Evolutionary conservation across 2,113 vertebrate genomes (phyloP), one percentile per base, ranked within the genome.

Genomic region (Aepyceros melampus): DNA sequence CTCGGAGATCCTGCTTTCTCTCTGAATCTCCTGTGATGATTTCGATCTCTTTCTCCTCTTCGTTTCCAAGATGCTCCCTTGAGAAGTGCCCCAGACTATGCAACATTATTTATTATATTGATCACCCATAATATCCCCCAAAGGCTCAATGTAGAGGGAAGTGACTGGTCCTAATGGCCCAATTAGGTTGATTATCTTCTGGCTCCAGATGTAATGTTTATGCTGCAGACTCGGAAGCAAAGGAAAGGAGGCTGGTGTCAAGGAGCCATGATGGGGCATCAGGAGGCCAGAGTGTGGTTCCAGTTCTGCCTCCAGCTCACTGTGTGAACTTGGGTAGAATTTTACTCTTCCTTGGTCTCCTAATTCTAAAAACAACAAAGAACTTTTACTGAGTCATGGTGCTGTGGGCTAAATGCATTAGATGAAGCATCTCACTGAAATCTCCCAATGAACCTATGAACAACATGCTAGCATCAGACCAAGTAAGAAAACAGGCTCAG

Each of bases 171-270:
- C 96, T 98, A 95, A 96, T 94, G 87, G 97, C 92, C 97, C 97
- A 95, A 92, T 97, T 98, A 97, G 47, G 96, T 96, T 98, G 96
- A 97, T 97, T 98, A 84, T 90, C 84, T 95, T 86, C 96, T 98
- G 97, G 91, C 95, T 97, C 74, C 92, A 82, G 94, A 90, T 90
- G 93, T 62, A 58, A 94, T 85, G 58, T 92, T 94, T 92, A 64
- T 97, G 96, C 56, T 1, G 14, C 49, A 84, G 84, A 84, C 67
- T 64, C 27, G 55, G 86, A 36, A 89, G 56, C 95, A 62, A 40
- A 79, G 78, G 43, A 51, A 83, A 94, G 6, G 45, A 83, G n/a
- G 2, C 88, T 47, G 58, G 36, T 2, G 5, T 36, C n/a, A 51
- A n/a, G 78, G 64, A 94, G 60, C 31, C 56, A 40, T 86, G 47